These are phyloP conservation scores for Neoaliturus tenellus DNA, from an alignment of 2,888 invertebrate species.

Conservation along the genomic window DNA sequence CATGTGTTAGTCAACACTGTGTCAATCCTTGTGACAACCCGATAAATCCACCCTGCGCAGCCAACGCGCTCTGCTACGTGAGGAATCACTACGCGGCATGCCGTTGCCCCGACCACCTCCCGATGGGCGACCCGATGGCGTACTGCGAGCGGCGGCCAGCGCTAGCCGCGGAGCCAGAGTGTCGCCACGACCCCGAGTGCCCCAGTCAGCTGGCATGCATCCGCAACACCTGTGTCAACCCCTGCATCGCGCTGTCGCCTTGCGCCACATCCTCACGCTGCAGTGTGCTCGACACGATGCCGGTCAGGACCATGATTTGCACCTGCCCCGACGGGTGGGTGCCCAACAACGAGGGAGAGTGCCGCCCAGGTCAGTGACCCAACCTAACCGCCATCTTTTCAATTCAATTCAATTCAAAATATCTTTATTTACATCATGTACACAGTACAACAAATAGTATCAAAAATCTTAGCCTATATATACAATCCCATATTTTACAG, in stretches of 20 bases:
- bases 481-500: no score
- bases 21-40: slow-evolving; percentile 85
- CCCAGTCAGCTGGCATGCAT: slow-evolving; percentile 90
- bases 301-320: slow-evolving; percentile 92
- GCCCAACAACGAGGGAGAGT: slow-evolving; percentile 86
- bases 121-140: slow-evolving; percentile 87
- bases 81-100: slow-evolving; percentile 89
- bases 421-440: no score
- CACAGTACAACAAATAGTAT: no score
- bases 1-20: slow-evolving; percentile 84
- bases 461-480: no score
- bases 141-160: slow-evolving; percentile 79
- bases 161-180: slow-evolving; percentile 72
- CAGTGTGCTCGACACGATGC: slow-evolving; percentile 89
- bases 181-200: slow-evolving; percentile 88
- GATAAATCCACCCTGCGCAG: slow-evolving; percentile 84
- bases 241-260: slow-evolving; percentile 76
- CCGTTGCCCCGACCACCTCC: slow-evolving; percentile 87
- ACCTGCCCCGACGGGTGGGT: slow-evolving; percentile 91
- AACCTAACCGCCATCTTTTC: no score
- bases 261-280: slow-evolving; percentile 85
- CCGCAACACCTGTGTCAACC: slow-evolving; percentile 88
- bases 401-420: no score
- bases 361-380: slow-evolving; percentile 78
- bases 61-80: slow-evolving; percentile 88